These are phyloP conservation scores for Cichladusa arquata DNA, from an alignment of 2,113 vertebrate genomes.

Conservation along the genomic window DNA sequence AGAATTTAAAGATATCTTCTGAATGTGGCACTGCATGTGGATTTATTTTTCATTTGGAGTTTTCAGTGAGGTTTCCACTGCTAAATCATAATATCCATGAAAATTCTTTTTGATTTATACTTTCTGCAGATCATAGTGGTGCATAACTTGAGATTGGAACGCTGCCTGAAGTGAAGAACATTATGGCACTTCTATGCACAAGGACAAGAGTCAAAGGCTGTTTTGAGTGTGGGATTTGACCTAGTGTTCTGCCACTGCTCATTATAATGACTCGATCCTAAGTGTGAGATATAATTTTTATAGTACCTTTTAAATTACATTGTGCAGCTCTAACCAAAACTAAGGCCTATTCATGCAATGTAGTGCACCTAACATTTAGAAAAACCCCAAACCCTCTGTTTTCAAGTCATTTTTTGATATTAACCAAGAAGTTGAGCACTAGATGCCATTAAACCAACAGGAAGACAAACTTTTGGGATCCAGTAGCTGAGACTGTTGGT, in stretches of 20 bases:
- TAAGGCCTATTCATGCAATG: neutral
- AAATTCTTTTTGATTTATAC: neutral
- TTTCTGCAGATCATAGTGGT: neutral
- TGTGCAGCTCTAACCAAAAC: neutral
- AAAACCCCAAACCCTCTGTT: neutral
- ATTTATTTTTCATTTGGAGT: neutral
- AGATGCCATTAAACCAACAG: neutral
- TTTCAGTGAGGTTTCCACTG: neutral
- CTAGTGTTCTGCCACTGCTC: neutral
- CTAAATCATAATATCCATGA: neutral
- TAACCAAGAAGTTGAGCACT: neutral
- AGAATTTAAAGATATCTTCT: neutral
- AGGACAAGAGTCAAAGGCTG: neutral
- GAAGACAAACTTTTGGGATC: neutral
- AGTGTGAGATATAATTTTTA: neutral
- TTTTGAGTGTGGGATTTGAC: neutral
- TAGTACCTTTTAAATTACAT: neutral
- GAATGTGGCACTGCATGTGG: neutral
- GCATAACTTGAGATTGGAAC: neutral
- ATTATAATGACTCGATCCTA: neutral
- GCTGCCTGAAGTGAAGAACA: neutral
- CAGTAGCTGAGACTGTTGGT: neutral
- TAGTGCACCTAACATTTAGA: neutral
- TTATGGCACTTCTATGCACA: neutral
- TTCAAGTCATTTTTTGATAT: neutral